phyloP scores from a whole-genome alignment of 92 coral and sea anemone genomes.

The Pocillopora meandrina region DNA sequence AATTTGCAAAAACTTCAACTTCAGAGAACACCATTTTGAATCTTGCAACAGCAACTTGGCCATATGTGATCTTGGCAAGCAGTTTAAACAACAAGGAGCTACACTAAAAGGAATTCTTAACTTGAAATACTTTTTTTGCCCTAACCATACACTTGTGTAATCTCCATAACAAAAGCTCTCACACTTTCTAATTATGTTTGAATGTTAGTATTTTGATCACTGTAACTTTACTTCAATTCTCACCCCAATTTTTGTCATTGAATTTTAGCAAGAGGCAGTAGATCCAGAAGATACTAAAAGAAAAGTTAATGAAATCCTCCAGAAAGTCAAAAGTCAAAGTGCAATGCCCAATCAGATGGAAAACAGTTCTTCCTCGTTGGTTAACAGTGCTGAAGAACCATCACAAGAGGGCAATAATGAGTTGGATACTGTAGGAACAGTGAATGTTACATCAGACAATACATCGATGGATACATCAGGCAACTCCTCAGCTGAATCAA shows the following conservation, averaged over 20 bases:
- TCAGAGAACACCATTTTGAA: too few species aligned
- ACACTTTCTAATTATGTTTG: too few species aligned
- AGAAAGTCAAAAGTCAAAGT: slow-evolving; percentile 76
- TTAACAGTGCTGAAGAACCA: background rate
- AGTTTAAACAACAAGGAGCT: too few species aligned
- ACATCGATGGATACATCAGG: background rate
- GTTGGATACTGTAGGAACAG: background rate
- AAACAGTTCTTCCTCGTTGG: background rate
- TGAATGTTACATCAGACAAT: background rate
- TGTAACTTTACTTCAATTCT: too few species aligned
- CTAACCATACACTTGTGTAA: too few species aligned
- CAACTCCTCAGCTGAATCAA: background rate
- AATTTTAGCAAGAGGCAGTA: slow-evolving; percentile 59
- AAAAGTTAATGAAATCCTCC: slow-evolving; percentile 87
- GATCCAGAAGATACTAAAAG: slow-evolving; percentile 78
- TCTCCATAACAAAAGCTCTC: too few species aligned
- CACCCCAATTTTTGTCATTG: background rate
- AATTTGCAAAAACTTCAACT: too few species aligned
- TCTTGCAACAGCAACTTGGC: too few species aligned
- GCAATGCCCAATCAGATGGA: background rate
- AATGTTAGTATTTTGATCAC: too few species aligned
- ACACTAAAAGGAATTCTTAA: too few species aligned
- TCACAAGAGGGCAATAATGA: slow-evolving; percentile 15
- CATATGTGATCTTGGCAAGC: too few species aligned
- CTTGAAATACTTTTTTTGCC: too few species aligned